These are phyloP conservation scores for Watersipora subatra DNA, from an alignment of 1,140 invertebrate species.

Conservation along the genomic window DNA sequence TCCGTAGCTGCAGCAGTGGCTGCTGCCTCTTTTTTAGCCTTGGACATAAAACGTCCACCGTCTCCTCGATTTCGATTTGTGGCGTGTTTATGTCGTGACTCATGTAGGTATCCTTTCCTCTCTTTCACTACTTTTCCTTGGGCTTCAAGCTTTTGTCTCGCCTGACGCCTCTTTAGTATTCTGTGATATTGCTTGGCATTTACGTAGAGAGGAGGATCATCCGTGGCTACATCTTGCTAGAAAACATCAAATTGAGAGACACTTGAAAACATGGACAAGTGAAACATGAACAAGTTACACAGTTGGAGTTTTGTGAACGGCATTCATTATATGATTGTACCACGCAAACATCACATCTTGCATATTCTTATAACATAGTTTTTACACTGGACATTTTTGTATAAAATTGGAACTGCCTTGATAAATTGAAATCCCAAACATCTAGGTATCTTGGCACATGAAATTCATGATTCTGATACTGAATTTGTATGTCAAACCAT, in stretches of 20 bases:
- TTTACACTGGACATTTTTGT: too few species aligned
- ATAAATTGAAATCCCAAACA: too few species aligned
- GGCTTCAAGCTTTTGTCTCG: conserved; percentile 36
- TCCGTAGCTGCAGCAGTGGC: background rate
- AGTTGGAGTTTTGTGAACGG: too few species aligned
- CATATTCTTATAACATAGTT: too few species aligned
- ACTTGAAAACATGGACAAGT: conserved; percentile 48
- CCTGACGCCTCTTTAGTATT: conserved; percentile 37
- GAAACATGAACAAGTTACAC: background rate
- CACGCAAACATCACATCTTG: too few species aligned
- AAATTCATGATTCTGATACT: too few species aligned
- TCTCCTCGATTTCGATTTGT: conserved; percentile 93
- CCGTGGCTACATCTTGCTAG: conserved; percentile 21
- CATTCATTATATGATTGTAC: too few species aligned
- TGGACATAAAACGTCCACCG: conserved; percentile 66
- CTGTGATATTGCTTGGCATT: conserved; percentile 77
- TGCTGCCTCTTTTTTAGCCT: background rate
- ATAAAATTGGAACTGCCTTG: too few species aligned
- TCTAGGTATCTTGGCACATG: too few species aligned
- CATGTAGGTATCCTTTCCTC: conserved; percentile 89
- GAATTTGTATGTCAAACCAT: too few species aligned
- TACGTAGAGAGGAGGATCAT: conserved; percentile 72
- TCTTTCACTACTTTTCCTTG: conserved; percentile 86
- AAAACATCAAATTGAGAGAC: conserved; percentile 52
- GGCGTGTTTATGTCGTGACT: conserved; percentile 89